phyloP scores from a whole-genome alignment of 2,797 vertebrate species.

The Fratercula arctica region DNA sequence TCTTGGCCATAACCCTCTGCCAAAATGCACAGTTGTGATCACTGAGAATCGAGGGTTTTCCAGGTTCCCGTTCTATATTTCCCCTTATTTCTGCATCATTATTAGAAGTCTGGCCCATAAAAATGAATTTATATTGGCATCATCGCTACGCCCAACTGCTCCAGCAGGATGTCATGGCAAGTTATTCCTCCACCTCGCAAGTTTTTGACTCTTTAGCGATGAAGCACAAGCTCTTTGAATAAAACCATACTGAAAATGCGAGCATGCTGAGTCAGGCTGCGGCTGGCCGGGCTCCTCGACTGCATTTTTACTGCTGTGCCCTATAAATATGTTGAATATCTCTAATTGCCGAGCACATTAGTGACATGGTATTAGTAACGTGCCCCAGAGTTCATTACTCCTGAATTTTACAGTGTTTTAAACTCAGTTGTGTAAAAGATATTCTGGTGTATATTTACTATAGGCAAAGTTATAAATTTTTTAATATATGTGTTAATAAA shows the following conservation, averaged over 20 bases:
- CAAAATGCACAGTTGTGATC: background rate
- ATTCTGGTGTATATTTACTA: background rate
- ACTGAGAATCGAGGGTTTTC: rapidly evolving
- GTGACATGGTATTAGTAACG: background rate
- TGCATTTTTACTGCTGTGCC: background rate
- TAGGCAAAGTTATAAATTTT: background rate
- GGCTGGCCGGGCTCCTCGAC: background rate
- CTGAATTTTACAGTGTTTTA: background rate
- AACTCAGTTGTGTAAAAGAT: background rate
- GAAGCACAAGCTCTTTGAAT: background rate
- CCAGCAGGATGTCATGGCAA: rapidly evolving
- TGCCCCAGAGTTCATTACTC: background rate
- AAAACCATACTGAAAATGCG: background rate
- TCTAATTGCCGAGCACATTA: background rate
- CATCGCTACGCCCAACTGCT: background rate
- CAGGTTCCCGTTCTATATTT: background rate
- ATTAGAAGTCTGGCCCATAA: background rate
- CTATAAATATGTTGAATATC: background rate
- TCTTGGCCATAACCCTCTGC: background rate
- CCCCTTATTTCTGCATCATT: background rate
- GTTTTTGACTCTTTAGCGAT: background rate
- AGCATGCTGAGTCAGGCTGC: rapidly evolving
- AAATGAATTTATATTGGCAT: background rate
- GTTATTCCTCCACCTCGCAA: background rate
- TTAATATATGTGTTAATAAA: background rate